Conservation (phyloP, 2,113 vertebrate species). For the Eonycteris spelaea region DNA sequence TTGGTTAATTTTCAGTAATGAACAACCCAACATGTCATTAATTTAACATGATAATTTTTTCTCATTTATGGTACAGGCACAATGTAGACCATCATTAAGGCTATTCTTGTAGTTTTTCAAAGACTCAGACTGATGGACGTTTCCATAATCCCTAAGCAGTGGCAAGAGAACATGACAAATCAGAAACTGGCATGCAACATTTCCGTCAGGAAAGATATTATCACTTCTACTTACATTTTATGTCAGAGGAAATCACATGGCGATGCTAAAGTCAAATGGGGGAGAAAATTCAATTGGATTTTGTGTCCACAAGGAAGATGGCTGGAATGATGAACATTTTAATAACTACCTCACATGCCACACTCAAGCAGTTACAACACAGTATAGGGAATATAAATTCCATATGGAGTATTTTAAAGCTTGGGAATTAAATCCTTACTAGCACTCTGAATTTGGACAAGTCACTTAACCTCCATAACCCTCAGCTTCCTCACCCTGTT, state of each 20-base stretch:
- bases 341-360: neutral
- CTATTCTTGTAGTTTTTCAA: neutral
- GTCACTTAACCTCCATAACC: neutral
- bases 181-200: neutral
- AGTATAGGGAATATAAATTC: neutral
- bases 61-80: neutral
- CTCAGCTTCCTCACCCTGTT: neutral
- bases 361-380: neutral
- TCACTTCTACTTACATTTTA: neutral
- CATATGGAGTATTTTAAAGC: neutral
- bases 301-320: neutral
- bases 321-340: neutral
- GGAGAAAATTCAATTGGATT: neutral
- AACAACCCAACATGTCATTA: neutral
- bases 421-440: neutral
- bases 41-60: neutral
- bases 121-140: neutral
- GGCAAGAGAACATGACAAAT: neutral
- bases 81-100: neutral
- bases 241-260: neutral
- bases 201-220: neutral
- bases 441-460: neutral
- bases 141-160: neutral
- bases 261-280: neutral
- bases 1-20: neutral